These are phyloP conservation scores for Tetranychus truncatus DNA, from an alignment of 2,888 invertebrate species.

Conservation along the genomic window DNA sequence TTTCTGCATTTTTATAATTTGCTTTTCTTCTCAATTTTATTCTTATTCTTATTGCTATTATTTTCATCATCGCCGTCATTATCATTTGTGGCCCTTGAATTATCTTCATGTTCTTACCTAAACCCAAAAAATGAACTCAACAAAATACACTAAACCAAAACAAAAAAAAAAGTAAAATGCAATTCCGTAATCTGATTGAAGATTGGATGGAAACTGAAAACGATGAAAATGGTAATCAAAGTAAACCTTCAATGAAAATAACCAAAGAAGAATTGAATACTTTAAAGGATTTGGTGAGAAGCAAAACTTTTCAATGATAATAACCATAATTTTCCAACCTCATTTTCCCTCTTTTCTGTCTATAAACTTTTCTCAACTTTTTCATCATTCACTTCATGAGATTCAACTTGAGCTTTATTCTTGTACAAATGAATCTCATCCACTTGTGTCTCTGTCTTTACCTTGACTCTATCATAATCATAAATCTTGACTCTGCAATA, in stretches of 20 bases:
- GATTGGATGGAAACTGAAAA: constrained; percentile 10
- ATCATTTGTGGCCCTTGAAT: background rate
- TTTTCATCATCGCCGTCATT: background rate
- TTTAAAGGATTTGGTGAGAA: constrained; percentile 48
- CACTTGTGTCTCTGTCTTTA: background rate
- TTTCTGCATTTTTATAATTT: background rate
- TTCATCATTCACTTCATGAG: background rate
- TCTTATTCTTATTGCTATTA: background rate
- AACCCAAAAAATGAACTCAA: too few species aligned
- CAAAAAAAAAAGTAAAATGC: background rate
- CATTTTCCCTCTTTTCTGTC: background rate
- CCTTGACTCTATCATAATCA: background rate
- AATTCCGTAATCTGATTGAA: constrained; percentile 13
- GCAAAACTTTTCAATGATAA: background rate
- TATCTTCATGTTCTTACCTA: too few species aligned
- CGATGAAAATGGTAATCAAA: background rate
- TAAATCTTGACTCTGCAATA: background rate
- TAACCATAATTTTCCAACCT: background rate
- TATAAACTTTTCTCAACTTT: background rate
- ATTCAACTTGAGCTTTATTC: too few species aligned
- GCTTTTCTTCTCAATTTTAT: background rate
- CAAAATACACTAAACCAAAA: too few species aligned
- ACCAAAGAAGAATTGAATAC: constrained; percentile 59
- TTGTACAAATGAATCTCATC: background rate
- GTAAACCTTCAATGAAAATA: constrained; percentile 30